Evolutionary conservation across 2,113 vertebrate species (phyloP).

Genomic region (Solenodon paradoxus): DNA sequence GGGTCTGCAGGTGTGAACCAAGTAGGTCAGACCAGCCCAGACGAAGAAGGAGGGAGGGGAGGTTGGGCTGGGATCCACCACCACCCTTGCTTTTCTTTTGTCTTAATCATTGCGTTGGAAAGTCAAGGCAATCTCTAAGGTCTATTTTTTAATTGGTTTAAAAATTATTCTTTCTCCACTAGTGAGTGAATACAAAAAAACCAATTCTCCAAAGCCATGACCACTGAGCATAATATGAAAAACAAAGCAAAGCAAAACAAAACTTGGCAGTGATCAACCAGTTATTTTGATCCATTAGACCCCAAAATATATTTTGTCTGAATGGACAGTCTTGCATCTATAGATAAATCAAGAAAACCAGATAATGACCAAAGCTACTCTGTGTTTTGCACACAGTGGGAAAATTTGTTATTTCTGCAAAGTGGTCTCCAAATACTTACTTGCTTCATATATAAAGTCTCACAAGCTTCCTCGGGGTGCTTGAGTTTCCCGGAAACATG

Average conservation of each 20-base stretch:
- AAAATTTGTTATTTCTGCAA: background rate
- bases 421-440: background rate
- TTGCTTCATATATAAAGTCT: background rate
- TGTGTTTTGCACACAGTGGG: background rate
- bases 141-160: background rate
- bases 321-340: background rate
- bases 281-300: background rate
- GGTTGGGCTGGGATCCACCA: rapidly evolving
- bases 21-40: background rate
- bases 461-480: background rate
- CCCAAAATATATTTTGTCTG: background rate
- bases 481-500: background rate
- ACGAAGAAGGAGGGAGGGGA: background rate
- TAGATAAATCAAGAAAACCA: background rate
- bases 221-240: background rate
- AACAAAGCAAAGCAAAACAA: background rate
- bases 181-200: background rate
- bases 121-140: background rate
- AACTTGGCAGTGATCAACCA: background rate
- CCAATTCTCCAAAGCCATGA: background rate
- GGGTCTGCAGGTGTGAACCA: rapidly evolving
- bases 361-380: background rate
- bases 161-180: background rate
- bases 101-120: background rate
- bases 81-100: too few species aligned